Conservation (phyloP, 2,888 invertebrate genomes). For the Hololepta plana region DNA sequence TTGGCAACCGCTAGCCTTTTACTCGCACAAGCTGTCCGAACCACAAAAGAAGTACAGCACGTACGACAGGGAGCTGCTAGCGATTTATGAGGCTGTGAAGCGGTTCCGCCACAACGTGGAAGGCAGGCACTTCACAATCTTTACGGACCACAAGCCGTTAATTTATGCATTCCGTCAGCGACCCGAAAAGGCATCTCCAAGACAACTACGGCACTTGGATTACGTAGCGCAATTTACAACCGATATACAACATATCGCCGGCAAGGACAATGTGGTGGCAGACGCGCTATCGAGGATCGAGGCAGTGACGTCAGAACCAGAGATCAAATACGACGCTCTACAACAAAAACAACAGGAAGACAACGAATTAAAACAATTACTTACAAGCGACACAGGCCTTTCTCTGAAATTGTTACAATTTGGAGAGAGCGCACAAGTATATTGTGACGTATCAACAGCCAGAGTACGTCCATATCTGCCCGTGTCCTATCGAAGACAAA, state of each 20-base stretch:
- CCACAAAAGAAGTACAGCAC: slow-evolving; percentile 15
- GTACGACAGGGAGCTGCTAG: too few relatives aligned
- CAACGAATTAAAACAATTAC: slow-evolving; percentile 3
- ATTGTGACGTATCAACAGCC: not conserved
- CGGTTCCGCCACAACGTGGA: too few relatives aligned
- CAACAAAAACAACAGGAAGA: slow-evolving; percentile 3
- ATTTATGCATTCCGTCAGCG: slow-evolving; percentile 6
- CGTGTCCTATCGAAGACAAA: not conserved
- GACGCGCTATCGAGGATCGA: slow-evolving; percentile 5
- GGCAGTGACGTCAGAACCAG: not conserved
- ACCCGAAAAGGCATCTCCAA: slow-evolving; percentile 5
- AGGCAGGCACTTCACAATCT: too few relatives aligned
- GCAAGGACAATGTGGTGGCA: slow-evolving; percentile 7
- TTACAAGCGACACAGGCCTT: too few relatives aligned
- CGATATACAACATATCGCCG: slow-evolving; percentile 4
- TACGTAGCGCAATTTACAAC: slow-evolving; percentile 6
- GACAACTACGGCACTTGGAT: slow-evolving; percentile 7
- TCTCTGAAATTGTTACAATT: not conserved
- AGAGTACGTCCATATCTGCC: slow-evolving; percentile 3
- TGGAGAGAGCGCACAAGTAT: not conserved
- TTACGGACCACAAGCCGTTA: too few relatives aligned
- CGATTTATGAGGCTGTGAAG: too few relatives aligned
- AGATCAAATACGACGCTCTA: slow-evolving; percentile 1
- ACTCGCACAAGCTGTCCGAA: slow-evolving; percentile 16
- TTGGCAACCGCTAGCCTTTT: too few relatives aligned